Evolutionary conservation across 2,113 vertebrate genomes (phyloP), one percentile per base, ranked within the genome.

Genomic region (Danio rerio): DNA sequence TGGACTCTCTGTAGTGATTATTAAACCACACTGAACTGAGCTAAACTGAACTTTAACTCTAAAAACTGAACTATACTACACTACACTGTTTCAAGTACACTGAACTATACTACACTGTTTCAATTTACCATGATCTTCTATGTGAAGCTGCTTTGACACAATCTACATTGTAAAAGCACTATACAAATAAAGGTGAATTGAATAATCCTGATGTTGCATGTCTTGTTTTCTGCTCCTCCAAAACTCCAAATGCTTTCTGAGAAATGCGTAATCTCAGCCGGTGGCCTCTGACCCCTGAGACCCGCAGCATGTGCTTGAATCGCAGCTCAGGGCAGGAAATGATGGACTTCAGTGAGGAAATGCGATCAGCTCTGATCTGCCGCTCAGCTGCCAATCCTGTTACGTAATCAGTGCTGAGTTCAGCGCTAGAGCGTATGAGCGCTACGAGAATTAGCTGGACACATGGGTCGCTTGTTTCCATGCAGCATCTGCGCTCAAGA

Each of bases 321-420:
- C 86, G 87, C 31, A n/a, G n/a, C 74, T 18, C 59, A 52, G 13
- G 11, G 8, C 63, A 75, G 77, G 58, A 86, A 69, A 68, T 68
- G 63, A 63, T 74, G 58, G n/a, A 12, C 31, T 43, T 42, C 43
- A 73, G 49, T 65, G 49, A 81, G 58, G 49, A 21, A 63, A 73
- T 50, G 9, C 58, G 68, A 72, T 72, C 68, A 72, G 62, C 68
- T 3, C 55, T 52, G 45, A 70, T 70, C 78, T 49, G 65, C 6
- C 62, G 21, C 10, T 40, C 47, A 42, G 53, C 62, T 70, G 73
- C 73, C 62, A 69, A 78, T 66, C 65, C 42, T 3, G 16, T 70
- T 73, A 61, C n/a, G 59, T 78, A 50, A 77, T 43, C 10, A 15
- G 5, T 20, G 40, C 1, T 31, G 15, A 47, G 18, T 58, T 55